Conservation (phyloP, 2,113 vertebrate species). For the Athene noctua region DNA sequence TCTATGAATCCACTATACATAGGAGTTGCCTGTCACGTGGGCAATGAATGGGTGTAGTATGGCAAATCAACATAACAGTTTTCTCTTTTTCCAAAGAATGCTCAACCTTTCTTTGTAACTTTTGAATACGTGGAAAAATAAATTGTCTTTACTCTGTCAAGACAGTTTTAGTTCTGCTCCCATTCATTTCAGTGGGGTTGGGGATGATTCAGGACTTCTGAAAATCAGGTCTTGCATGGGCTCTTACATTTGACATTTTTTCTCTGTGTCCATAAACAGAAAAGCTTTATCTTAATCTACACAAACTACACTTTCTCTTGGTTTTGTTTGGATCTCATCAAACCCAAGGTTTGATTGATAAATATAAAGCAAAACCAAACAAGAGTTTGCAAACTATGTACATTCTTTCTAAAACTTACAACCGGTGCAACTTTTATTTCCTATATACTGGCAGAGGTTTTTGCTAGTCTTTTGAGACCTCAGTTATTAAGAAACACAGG, state of each 20-base stretch:
- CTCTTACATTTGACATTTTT: not conserved
- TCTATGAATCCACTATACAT: not conserved
- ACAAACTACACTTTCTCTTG: not conserved
- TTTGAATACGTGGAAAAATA: not conserved
- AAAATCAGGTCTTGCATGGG: not conserved
- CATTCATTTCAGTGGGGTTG: not conserved
- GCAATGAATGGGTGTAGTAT: not conserved
- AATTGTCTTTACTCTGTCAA: not conserved
- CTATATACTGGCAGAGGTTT: not conserved
- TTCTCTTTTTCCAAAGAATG: not conserved
- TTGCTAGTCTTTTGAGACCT: not conserved
- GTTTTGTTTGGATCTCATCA: not conserved
- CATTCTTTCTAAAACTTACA: not conserved
- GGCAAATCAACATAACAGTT: not conserved
- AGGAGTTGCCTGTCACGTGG: not conserved
- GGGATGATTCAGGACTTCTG: not conserved
- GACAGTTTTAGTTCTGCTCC: not conserved
- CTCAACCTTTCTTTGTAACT: not conserved
- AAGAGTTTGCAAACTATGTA: not conserved
- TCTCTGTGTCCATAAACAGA: not conserved
- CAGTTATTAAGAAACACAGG: not conserved
- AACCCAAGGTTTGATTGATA: not conserved
- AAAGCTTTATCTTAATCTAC: not conserved
- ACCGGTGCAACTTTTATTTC: not conserved
- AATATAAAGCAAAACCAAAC: not conserved